Base-by-base conservation (phyloP, 2,888 invertebrate species). In the Xestia ashworthii region DNA sequence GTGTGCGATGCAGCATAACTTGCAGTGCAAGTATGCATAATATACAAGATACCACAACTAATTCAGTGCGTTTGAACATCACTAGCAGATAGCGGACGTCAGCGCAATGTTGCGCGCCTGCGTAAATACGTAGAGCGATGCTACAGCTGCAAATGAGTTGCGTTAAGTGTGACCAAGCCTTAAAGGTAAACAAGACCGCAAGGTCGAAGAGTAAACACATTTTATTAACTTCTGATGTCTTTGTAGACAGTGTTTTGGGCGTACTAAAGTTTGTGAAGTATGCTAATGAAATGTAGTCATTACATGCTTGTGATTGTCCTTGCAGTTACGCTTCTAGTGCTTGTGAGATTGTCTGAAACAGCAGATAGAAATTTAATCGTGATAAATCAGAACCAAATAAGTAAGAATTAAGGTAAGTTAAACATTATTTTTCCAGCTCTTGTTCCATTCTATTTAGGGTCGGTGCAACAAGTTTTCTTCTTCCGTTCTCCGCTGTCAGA, bases 61-160 rank as follows among this genome's bases (percentile, higher is more conserved):
- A 53, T 66, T 70, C 60, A 53, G 41, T 65, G 69, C 66, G 70
- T 81, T 81, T 75, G 32, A 60, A 60, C 70, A 75, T 80, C 80
- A 32, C 60, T 60, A 75, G 41, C 75, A 80, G 60, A 70, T 50
- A 80, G 50, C n/a, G 32, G 38, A 53, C 22, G 44, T 65, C 68
- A 69, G 65, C 80, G 58, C 50, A 58, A 65, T 41, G 65, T 60
- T 65, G n/a, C 9, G 53, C 32, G 22, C n/a, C 44, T 68, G 53
- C 16, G 38, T 48, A 14, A 53, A 74, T n/a, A 66, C 38, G 19
- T 41, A 53, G 46, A 50, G 38, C 19, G 25, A 58, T 25, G 12
- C 41, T 74, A 38, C 46, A 69, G 53, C 55, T 71, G 50, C 19
- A 38, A 58, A 50, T 16, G 62, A 53, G 64, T 62, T 68, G 71